Evolutionary conservation across 2,888 invertebrate genomes (phyloP).

Genomic region (Tipula helvola): DNA sequence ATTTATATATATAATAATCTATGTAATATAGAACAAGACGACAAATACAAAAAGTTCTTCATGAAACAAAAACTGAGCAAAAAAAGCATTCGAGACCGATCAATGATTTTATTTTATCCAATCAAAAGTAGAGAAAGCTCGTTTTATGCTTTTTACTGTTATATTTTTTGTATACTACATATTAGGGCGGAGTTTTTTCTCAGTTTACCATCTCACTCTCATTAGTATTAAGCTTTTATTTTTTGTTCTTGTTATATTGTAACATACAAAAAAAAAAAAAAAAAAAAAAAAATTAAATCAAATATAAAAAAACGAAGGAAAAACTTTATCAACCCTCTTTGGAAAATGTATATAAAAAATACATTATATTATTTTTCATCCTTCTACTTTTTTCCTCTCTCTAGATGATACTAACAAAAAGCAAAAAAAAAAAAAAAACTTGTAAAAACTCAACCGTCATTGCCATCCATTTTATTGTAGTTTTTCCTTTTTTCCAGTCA

Average conservation of each 20-base stretch:
- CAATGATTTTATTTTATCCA: conserved; percentile 8
- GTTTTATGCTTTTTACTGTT: background rate
- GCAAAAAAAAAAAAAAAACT: background rate
- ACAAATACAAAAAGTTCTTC: background rate
- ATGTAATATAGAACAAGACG: background rate
- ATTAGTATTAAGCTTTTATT: background rate
- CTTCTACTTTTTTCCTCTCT: background rate
- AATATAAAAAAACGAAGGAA: background rate
- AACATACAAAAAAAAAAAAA: background rate
- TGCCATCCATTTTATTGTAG: background rate
- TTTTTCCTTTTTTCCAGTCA: background rate
- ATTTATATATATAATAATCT: background rate
- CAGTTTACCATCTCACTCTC: background rate
- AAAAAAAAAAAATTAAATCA: background rate
- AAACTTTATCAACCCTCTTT: background rate
- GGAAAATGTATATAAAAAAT: background rate
- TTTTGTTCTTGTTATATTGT: background rate
- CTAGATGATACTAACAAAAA: background rate
- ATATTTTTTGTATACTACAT: background rate
- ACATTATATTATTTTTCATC: background rate
- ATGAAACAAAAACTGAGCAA: background rate
- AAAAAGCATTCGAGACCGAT: conserved; percentile 7
- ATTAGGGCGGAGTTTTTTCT: conserved; percentile 7
- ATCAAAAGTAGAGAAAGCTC: conserved; percentile 6
- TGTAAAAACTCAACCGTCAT: conserved; percentile 4